phyloP scores from a whole-genome alignment of 1,140 invertebrate species.

The Pseudomyrmex sp. region DNA sequence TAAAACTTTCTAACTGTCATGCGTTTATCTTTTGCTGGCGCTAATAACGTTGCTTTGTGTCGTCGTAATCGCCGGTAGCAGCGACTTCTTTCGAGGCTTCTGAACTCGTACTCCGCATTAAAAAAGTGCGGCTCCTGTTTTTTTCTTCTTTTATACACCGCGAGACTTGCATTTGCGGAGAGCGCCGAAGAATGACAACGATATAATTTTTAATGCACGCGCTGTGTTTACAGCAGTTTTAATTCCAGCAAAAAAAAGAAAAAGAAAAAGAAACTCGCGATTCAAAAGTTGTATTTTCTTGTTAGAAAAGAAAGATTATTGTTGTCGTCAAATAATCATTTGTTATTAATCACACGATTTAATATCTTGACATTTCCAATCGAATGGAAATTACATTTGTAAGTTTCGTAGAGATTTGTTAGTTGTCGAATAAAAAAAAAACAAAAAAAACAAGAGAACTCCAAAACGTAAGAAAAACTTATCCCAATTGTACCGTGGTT shows the following conservation, averaged over 20 bases:
- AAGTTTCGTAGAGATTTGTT: not conserved
- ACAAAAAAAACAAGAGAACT: not conserved
- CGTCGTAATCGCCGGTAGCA: not conserved
- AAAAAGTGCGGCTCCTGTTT: not conserved
- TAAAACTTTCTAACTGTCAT: conserved; percentile 1
- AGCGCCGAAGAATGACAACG: not conserved
- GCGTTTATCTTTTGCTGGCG: not conserved
- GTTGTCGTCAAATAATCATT: not conserved
- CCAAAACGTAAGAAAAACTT: too few relatives aligned
- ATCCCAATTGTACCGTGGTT: too few relatives aligned
- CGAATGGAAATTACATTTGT: not conserved
- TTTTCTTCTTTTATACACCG: not conserved
- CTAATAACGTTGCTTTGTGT: not conserved
- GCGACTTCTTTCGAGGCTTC: not conserved
- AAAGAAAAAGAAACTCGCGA: not conserved
- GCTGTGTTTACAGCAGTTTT: not conserved
- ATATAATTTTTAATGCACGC: conserved; percentile 6
- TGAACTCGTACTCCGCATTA: not conserved
- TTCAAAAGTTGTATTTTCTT: not conserved
- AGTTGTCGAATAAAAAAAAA: not conserved
- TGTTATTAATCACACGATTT: not conserved
- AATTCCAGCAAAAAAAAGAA: not conserved
- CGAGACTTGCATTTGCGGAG: not conserved
- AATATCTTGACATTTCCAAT: not conserved
- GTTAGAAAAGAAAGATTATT: not conserved